Evolutionary conservation across 2,888 invertebrate species (phyloP).

Genomic region (Esperia sulphurella): DNA sequence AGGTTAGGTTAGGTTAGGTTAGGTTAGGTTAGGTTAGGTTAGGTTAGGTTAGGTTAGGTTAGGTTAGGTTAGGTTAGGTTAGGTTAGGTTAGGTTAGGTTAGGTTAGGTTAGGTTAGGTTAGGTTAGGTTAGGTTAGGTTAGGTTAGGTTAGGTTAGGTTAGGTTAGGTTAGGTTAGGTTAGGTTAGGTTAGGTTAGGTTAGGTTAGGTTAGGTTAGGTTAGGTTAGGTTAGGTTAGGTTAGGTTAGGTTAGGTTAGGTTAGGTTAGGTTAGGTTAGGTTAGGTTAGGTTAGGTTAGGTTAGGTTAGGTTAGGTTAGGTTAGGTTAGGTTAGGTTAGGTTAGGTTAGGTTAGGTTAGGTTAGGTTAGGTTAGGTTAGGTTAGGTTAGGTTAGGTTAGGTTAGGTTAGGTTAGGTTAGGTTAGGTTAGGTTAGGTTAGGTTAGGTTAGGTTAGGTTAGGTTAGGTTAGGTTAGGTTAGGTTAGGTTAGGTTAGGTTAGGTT

Average conservation of each 20-base stretch:
- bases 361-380: conserved; percentile 16
- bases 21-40: conserved; percentile 20
- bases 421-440: conserved; percentile 11
- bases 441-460: conserved; percentile 15
- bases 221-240: conserved; percentile 14
- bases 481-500: conserved; percentile 14
- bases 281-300: conserved; percentile 15
- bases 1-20: conserved; percentile 20
- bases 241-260: conserved; percentile 17
- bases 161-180: conserved; percentile 14
- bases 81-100: conserved; percentile 14
- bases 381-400: conserved; percentile 13
- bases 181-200: conserved; percentile 17
- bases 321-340: conserved; percentile 16
- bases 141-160: conserved; percentile 14
- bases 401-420: conserved; percentile 11
- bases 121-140: conserved; percentile 10
- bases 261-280: conserved; percentile 17
- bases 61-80: conserved; percentile 16
- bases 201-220: conserved; percentile 10
- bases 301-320: conserved; percentile 8
- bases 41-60: conserved; percentile 18
- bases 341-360: conserved; percentile 12
- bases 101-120: conserved; percentile 14
- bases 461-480: conserved; percentile 15